These are phyloP conservation scores for Melieria omissa DNA, from an alignment of 2,888 invertebrate genomes.

Conservation along the genomic window DNA sequence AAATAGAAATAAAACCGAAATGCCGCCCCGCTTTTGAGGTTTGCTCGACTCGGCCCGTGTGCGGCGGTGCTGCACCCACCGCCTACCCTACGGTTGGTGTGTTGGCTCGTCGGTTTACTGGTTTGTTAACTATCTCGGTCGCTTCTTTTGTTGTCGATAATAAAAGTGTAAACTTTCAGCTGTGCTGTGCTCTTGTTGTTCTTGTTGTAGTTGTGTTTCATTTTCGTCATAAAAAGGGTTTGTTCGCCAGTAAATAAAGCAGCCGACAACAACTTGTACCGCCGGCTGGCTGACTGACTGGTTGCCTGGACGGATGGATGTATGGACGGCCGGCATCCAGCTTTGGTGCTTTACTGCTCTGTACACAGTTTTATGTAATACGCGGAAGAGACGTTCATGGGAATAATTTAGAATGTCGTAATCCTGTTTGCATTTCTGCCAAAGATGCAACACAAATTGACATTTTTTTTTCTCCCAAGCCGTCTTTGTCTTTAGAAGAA, in stretches of 20 bases:
- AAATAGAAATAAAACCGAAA: slow-evolving; percentile 10
- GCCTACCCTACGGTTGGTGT: background rate
- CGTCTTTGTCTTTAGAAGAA: too few species aligned
- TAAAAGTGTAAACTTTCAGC: slow-evolving; percentile 33
- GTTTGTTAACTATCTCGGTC: slow-evolving; percentile 6
- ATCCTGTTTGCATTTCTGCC: slow-evolving; percentile 24
- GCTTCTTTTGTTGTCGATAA: slow-evolving; percentile 34
- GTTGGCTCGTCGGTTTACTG: slow-evolving; percentile 17
- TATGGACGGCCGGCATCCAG: background rate
- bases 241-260: slow-evolving; percentile 22
- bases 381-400: slow-evolving; percentile 34
- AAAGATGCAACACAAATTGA: background rate
- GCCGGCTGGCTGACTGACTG: background rate
- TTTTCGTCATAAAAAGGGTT: slow-evolving; percentile 24
- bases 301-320: background rate
- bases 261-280: slow-evolving; percentile 31
- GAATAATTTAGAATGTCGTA: slow-evolving; percentile 35
- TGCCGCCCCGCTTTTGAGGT: background rate
- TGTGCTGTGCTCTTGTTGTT: slow-evolving; percentile 7
- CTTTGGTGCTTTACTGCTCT: background rate
- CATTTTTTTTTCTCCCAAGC: too few species aligned
- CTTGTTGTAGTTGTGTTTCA: background rate
- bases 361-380: slow-evolving; percentile 34
- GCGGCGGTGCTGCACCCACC: background rate
- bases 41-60: background rate